phyloP scores from a whole-genome alignment of 1,140 invertebrate genomes.

The Drusus annulatus region DNA sequence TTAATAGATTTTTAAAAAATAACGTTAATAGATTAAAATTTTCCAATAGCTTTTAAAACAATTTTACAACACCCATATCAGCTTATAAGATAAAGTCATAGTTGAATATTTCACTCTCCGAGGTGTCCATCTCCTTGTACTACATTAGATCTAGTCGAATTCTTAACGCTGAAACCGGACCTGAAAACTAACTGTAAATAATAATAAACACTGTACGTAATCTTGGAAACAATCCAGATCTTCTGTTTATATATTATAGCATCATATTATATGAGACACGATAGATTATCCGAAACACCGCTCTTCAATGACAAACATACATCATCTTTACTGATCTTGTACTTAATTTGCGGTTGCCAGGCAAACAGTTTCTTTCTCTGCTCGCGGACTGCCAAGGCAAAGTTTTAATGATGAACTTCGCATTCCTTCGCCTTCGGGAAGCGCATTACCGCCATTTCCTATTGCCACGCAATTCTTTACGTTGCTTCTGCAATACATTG shows the following conservation, averaged over 20 bases:
- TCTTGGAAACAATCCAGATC: constrained; percentile 18
- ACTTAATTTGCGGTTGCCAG: not conserved
- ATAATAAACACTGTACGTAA: constrained; percentile 3
- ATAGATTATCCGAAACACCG: constrained; percentile 23
- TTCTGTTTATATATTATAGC: constrained; percentile 1
- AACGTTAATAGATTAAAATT: no score
- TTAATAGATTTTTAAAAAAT: no score
- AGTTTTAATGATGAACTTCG: not conserved
- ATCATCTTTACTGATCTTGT: constrained; percentile 1
- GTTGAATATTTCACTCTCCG: not conserved
- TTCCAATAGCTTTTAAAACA: not conserved
- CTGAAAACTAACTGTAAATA: not conserved
- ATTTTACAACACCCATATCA: not conserved
- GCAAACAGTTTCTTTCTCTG: no score
- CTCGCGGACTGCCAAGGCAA: constrained; percentile 8
- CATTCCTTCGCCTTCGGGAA: not conserved
- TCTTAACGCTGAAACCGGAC: not conserved
- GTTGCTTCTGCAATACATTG: not conserved
- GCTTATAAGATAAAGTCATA: not conserved
- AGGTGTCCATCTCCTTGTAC: not conserved
- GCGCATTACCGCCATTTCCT: not conserved
- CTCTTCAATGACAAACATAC: not conserved
- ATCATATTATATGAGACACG: no score
- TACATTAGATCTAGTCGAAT: no score
- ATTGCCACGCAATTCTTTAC: not conserved